Percentiles rank a stretch among this genome's conserved stretches.
Conservation (phyloP, 2,888 invertebrate species). For the Drosophila colorata region DNA sequence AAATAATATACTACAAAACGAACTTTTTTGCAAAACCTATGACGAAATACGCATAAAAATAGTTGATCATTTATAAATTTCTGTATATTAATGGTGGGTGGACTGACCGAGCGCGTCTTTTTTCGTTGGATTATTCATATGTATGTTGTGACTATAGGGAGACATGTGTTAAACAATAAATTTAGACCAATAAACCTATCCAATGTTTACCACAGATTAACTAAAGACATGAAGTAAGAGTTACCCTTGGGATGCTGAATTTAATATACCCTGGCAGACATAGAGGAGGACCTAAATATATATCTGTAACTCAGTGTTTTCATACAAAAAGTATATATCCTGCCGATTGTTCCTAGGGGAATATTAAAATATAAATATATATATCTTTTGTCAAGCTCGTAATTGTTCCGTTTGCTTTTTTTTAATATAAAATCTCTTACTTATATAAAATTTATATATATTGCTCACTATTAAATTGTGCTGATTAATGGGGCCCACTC, state of each 20-base stretch:
- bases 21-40: conserved; percentile 50
- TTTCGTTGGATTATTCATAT: neutral
- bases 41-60: conserved; percentile 68
- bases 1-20: conserved; percentile 18
- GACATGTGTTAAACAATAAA: neutral
- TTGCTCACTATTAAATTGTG: conserved; percentile 5
- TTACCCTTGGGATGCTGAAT: neutral
- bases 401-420: too few relatives aligned
- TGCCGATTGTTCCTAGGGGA: too few relatives aligned
- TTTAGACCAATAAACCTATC: neutral
- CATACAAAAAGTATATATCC: neutral
- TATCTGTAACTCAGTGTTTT: too few relatives aligned
- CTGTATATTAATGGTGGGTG: conserved; percentile 23
- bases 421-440: too few relatives aligned
- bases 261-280: neutral
- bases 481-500: conserved; percentile 24
- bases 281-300: neutral
- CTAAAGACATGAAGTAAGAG: neutral
- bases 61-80: conserved; percentile 30
- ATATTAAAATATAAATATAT: too few relatives aligned
- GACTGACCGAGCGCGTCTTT: neutral
- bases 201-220: neutral
- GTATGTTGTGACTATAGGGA: neutral
- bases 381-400: too few relatives aligned
- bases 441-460: neutral